These are phyloP conservation scores for Idris sp. DNA, from an alignment of 1,140 invertebrate genomes.

Conservation along the genomic window DNA sequence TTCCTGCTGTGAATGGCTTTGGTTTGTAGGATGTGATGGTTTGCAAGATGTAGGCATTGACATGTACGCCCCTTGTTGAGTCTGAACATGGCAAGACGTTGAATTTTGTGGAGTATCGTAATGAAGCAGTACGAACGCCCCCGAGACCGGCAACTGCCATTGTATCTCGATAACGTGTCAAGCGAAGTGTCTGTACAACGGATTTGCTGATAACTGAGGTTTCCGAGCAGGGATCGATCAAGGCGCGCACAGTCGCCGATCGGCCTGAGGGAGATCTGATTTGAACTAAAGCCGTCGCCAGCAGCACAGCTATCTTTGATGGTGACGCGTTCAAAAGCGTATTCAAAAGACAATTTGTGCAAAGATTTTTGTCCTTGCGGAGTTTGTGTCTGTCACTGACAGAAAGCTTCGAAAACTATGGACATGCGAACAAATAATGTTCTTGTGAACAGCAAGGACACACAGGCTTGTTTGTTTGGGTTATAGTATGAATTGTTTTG, in stretches of 20 bases:
- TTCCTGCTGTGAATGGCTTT: neutral
- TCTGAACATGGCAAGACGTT: neutral
- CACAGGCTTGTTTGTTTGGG: no score
- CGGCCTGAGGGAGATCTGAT: neutral
- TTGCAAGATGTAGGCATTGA: conserved; percentile 1
- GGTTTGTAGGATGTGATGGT: conserved; percentile 1
- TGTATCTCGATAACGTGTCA: neutral
- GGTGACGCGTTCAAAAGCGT: no score
- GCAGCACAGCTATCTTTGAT: no score
- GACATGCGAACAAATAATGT: no score
- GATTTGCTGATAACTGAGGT: conserved; percentile 5
- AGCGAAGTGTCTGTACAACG: neutral
- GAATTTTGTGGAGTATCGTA: neutral
- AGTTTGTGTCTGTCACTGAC: no score
- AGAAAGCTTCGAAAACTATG: no score
- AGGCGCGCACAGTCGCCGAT: neutral
- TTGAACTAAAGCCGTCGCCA: neutral
- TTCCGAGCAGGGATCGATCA: conserved; percentile 4
- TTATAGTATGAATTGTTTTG: no score
- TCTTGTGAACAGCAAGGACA: no score
- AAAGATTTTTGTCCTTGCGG: neutral
- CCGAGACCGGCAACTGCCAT: neutral
- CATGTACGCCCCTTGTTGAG: neutral
- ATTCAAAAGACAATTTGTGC: neutral
- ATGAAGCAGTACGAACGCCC: neutral